phyloP scores from a whole-genome alignment of 2,888 invertebrate genomes.

The Hyalella azteca region DNA sequence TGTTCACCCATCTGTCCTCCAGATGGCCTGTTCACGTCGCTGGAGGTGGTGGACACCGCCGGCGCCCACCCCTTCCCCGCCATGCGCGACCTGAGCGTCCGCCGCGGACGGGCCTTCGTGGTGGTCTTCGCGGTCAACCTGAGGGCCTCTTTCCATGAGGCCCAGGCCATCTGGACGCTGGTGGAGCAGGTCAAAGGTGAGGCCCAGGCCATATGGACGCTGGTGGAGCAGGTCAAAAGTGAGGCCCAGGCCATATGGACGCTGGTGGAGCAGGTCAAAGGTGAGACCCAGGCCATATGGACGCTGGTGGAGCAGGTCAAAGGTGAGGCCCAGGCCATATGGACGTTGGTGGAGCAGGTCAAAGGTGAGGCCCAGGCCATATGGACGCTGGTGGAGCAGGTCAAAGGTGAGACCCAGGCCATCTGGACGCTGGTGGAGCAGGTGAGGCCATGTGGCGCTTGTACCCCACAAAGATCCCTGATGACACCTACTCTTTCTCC shows the following conservation, averaged over 20 bases:
- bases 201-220: neutral
- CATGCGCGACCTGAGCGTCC: constrained; percentile 52
- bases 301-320: no score
- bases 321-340: no score
- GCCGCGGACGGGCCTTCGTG: constrained; percentile 52
- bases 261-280: no score
- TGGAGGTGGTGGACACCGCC: constrained; percentile 56
- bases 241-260: neutral
- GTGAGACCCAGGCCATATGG: no score
- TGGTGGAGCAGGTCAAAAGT: neutral
- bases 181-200: constrained; percentile 54
- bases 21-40: constrained; percentile 49
- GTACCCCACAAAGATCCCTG: no score
- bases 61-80: constrained; percentile 54
- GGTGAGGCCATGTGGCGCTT: no score
- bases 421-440: no score
- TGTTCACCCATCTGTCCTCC: neutral
- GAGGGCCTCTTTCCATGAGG: constrained; percentile 54
- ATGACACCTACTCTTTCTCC: no score
- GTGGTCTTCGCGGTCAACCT: constrained; percentile 56
- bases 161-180: constrained; percentile 48
- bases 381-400: no score
- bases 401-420: no score
- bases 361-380: no score
- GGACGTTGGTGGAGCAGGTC: no score